phyloP scores from a whole-genome alignment of 1,140 invertebrate species.

The Leptestheria dahalacensis region DNA sequence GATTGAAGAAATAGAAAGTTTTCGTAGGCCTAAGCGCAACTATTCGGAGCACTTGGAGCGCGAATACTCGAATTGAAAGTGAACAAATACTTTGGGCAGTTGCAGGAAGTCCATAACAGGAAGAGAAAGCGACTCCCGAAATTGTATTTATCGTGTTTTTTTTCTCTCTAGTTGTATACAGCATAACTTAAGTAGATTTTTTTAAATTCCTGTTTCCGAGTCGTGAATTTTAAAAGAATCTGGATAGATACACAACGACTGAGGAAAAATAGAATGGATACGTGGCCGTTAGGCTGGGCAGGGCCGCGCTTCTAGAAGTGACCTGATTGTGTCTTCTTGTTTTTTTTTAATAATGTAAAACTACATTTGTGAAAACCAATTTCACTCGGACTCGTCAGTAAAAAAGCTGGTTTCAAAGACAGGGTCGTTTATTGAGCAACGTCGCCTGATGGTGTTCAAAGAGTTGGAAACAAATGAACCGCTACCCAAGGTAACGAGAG shows the following conservation, averaged over 20 bases:
- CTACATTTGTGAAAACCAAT: too few relatives aligned
- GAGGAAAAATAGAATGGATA: too few relatives aligned
- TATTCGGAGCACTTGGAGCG: neutral
- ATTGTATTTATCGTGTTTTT: neutral
- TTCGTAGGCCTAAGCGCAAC: neutral
- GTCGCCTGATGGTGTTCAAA: too few relatives aligned
- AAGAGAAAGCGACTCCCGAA: neutral
- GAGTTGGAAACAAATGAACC: neutral
- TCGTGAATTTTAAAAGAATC: too few relatives aligned
- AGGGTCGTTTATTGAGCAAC: too few relatives aligned
- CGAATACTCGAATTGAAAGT: neutral
- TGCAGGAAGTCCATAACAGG: neutral
- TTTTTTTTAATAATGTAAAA: too few relatives aligned
- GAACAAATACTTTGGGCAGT: neutral
- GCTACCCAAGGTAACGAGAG: neutral
- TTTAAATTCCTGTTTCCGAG: too few relatives aligned
- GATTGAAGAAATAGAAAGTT: too few relatives aligned
- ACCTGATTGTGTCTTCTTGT: neutral
- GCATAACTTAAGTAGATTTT: too few relatives aligned
- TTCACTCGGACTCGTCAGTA: too few relatives aligned
- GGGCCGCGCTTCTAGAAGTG: neutral
- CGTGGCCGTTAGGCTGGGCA: neutral
- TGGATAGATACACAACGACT: too few relatives aligned
- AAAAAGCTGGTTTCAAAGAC: too few relatives aligned
- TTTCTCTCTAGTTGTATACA: neutral